A percentile compares a stretch with the other conserved stretches of the same genome.
Conservation (phyloP, 2,797 vertebrate species). For the Coccyzus lansbergi region DNA sequence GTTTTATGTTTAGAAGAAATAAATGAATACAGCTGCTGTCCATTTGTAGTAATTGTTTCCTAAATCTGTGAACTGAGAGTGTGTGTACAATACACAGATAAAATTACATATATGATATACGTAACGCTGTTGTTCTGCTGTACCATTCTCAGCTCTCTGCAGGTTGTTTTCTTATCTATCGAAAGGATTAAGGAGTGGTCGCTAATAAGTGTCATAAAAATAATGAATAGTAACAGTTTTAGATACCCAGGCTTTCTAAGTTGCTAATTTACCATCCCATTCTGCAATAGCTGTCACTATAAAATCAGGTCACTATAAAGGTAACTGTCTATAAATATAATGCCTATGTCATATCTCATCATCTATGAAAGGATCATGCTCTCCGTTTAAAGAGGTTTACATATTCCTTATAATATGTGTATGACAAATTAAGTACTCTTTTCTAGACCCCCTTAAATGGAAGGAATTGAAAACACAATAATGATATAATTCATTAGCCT, state of each 20-base stretch:
- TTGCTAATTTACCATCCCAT: conserved; percentile 73
- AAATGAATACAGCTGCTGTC: conserved; percentile 37
- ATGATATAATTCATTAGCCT: conserved; percentile 98
- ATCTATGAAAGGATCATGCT: conserved; percentile 84
- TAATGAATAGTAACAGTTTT: conserved; percentile 51
- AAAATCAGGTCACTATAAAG: conserved; percentile 78
- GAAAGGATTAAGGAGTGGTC: conserved; percentile 55
- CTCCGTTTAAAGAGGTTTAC: conserved; percentile 83
- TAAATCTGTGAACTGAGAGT: conserved; percentile 12
- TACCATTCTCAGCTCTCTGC: background rate
- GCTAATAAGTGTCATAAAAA: conserved; percentile 63
- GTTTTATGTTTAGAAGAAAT: conserved; percentile 40
- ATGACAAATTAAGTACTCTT: conserved; percentile 90
- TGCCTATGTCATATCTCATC: conserved; percentile 85
- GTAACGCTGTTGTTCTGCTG: background rate
- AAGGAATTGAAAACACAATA: conserved; percentile 90
- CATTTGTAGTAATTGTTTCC: conserved; percentile 41
- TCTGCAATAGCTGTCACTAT: conserved; percentile 72
- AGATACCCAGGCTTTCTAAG: conserved; percentile 60
- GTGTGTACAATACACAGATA: background rate
- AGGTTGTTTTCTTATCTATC: conserved; percentile 56
- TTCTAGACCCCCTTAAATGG: conserved; percentile 84
- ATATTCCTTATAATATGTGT: conserved; percentile 83
- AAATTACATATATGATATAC: background rate
- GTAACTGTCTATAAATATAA: conserved; percentile 81